Conservation (phyloP, 2,797 vertebrate species). For the Xiphorhynchus erythropygius region DNA sequence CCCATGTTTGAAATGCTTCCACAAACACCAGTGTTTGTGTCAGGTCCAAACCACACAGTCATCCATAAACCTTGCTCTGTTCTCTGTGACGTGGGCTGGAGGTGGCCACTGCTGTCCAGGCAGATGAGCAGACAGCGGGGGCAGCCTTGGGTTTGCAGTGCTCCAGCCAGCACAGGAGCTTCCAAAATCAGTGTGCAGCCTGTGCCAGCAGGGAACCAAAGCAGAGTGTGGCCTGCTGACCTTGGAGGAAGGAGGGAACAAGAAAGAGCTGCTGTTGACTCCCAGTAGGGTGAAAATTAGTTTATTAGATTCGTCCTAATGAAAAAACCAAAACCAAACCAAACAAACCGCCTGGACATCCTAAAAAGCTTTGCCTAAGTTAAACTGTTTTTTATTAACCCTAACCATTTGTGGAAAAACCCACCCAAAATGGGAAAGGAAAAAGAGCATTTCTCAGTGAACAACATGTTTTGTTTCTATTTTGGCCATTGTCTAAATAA, state of each 20-base stretch:
- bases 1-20: neutral
- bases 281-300: neutral
- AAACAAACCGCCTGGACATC: neutral
- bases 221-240: neutral
- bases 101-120: accelerated
- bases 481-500: neutral
- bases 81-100: accelerated
- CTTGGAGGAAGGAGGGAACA: neutral
- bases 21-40: accelerated
- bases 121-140: neutral
- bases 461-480: neutral
- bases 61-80: neutral
- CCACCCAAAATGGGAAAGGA: neutral
- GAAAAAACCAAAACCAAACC: neutral
- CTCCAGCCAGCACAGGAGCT: neutral
- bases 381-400: neutral
- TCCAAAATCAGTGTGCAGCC: neutral
- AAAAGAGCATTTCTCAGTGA: neutral
- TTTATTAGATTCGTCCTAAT: neutral
- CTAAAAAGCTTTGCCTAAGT: neutral
- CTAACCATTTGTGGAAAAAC: neutral
- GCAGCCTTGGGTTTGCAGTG: neutral
- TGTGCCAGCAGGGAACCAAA: neutral
- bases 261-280: neutral
- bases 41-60: neutral